A percentile compares a stretch with the other conserved stretches of the same genome.
These are phyloP conservation scores for Stenoptilia bipunctidactyla DNA, from an alignment of 2,888 invertebrate species.

Conservation along the genomic window DNA sequence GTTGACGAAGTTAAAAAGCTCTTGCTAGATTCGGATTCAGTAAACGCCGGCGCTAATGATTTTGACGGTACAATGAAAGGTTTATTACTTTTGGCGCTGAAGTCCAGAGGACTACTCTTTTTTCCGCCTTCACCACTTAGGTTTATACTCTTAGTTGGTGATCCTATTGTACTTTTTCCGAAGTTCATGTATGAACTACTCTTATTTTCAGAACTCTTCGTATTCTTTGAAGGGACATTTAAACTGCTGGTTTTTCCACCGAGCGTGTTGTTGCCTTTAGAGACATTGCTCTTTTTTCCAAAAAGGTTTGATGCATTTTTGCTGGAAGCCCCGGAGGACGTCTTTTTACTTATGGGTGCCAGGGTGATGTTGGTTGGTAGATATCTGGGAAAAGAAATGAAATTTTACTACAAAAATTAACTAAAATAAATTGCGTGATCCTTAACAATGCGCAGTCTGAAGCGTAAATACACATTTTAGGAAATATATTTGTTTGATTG, in stretches of 20 bases:
- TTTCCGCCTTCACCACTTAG: neutral
- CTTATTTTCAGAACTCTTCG: constrained; percentile 7
- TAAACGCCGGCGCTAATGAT: neutral
- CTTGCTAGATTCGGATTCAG: constrained; percentile 16
- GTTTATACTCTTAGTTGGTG: too few relatives aligned
- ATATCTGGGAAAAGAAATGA: too few relatives aligned
- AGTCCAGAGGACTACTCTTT: constrained; percentile 1
- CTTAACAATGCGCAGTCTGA: too few relatives aligned
- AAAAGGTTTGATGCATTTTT: constrained; percentile 28
- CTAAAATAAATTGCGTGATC: too few relatives aligned
- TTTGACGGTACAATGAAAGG: constrained; percentile 2
- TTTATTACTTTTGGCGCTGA: constrained; percentile 13
- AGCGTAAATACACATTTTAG: too few relatives aligned
- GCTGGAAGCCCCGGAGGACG: constrained; percentile 26
- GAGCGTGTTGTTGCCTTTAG: constrained; percentile 11
- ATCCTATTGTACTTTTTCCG: too few relatives aligned
- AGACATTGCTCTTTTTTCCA: constrained; percentile 16
- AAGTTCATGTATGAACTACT: neutral
- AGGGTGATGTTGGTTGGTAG: constrained; percentile 15
- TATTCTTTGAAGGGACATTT: constrained; percentile 10
- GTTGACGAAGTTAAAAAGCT: constrained; percentile 19
- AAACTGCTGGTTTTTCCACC: constrained; percentile 6
- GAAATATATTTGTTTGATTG: too few relatives aligned
- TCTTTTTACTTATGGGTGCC: constrained; percentile 40
- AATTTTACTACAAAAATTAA: too few relatives aligned